These are phyloP conservation scores for Lutjanus erythropterus DNA, from an alignment of 2,113 vertebrate species.

Conservation along the genomic window DNA sequence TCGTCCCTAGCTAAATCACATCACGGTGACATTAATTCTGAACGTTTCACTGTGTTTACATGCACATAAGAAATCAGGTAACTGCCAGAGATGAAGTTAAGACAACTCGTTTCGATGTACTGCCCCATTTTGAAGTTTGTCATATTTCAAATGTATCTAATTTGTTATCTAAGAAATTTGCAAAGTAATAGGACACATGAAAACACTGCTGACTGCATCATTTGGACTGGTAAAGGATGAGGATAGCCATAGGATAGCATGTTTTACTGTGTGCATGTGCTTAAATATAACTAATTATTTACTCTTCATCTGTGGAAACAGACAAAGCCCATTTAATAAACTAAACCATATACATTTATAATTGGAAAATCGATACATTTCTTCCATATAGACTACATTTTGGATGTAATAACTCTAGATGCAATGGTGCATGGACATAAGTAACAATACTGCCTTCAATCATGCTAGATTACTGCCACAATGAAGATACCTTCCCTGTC, in stretches of 20 bases:
- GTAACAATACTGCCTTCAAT: not conserved
- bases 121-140: not conserved
- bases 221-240: not conserved
- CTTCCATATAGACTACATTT: not conserved
- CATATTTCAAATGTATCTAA: not conserved
- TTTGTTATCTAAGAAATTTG: not conserved
- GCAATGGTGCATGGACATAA: not conserved
- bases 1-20: conserved; percentile 6
- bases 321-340: not conserved
- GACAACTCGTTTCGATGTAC: conserved; percentile 6
- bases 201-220: not conserved
- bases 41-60: conserved; percentile 44
- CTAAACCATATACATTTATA: not conserved
- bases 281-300: too few relatives aligned
- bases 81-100: conserved; percentile 23
- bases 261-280: conserved; percentile 2
- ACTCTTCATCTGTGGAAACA: not conserved
- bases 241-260: not conserved
- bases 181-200: not conserved
- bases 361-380: not conserved
- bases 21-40: conserved; percentile 1
- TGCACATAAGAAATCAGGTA: conserved; percentile 52
- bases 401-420: not conserved
- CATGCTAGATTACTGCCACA: conserved; percentile 20
- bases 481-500: not conserved